phyloP scores from a whole-genome alignment of 2,888 invertebrate species.

The Mythimna ferrago region DNA sequence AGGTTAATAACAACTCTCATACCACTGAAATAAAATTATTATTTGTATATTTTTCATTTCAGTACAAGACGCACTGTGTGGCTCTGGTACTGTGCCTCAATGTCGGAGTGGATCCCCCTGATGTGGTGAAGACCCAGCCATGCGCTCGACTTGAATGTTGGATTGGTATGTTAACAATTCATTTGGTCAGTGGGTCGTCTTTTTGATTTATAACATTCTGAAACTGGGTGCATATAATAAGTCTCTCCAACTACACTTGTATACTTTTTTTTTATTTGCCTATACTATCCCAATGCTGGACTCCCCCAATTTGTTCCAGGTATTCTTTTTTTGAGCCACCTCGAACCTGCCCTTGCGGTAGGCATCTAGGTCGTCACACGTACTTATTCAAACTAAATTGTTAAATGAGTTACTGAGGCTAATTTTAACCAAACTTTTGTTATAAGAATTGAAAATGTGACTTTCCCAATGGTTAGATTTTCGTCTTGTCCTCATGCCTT shows the following conservation, averaged over 20 bases:
- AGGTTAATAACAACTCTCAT: too few species aligned
- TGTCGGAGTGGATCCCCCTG: constrained; percentile 99
- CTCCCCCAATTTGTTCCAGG: too few species aligned
- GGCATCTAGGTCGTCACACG: too few species aligned
- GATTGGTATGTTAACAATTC: constrained; percentile 93
- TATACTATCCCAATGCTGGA: too few species aligned
- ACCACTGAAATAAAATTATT: neutral
- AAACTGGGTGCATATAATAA: neutral
- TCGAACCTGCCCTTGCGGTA: too few species aligned
- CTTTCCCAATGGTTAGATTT: neutral
- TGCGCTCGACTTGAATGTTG: constrained; percentile 99
- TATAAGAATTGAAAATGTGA: neutral
- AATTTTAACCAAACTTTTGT: too few species aligned
- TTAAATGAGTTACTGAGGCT: neutral
- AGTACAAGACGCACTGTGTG: constrained; percentile 99
- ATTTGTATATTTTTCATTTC: constrained; percentile 44
- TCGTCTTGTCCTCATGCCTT: neutral
- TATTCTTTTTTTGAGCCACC: too few species aligned
- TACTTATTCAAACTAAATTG: neutral
- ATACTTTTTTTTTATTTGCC: neutral
- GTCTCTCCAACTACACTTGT: neutral
- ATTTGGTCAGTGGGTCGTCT: neutral
- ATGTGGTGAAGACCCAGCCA: constrained; percentile 98
- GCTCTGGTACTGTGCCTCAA: constrained; percentile 99
- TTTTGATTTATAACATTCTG: too few species aligned